Evolutionary conservation across 2,888 invertebrate genomes (phyloP), one percentile per base, ranked within the genome.

Genomic region (Copidosoma aretas): DNA sequence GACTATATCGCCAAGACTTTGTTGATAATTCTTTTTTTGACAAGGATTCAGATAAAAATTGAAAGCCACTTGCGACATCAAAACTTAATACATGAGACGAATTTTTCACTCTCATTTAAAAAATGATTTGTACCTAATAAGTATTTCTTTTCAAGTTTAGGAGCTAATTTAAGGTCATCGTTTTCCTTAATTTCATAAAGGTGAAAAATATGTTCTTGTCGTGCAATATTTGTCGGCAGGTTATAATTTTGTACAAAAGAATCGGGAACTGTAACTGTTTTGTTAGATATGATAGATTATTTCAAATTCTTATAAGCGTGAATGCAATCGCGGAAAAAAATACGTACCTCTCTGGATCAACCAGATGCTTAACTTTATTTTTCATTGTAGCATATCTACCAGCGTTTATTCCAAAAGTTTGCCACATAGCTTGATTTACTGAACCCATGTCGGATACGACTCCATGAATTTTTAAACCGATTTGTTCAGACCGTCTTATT

Each of bases 331-430:
- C n/a, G n/a, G 63, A 65, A 53, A 73, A 68, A 32, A n/a, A 70
- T 12, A 71, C 21, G 22, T 49, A 41, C 59, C 65, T 65, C 3
- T 66, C 49, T 21, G 17, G 22, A 67, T 73, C 60, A n/a, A 64
- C 49, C 12, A 76, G 78, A 65, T 77, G 75, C 12, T 22, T 14
- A 67, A 68, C 68, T 59, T 32, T 64, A 51, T 70, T 72, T 10
- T 53, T 25, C n/a, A 66, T 59, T 32, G 19, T 61, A 14, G 68
- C 51, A 43, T n/a, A 65, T 22, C 61, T 24, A 1, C 51, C 46
- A 56, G 61, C 57, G 41, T 46, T 60, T 10, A 67, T 66, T 25
- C 57, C 62, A 60, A 64, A 73, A 15, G 54, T 52, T 41, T 21
- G 32, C 70, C 70, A 73, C 59, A 70, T 63, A 10, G 60, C 60